These are phyloP conservation scores for Hoplias malabaricus DNA, from an alignment of 2,113 vertebrate genomes.

Conservation along the genomic window DNA sequence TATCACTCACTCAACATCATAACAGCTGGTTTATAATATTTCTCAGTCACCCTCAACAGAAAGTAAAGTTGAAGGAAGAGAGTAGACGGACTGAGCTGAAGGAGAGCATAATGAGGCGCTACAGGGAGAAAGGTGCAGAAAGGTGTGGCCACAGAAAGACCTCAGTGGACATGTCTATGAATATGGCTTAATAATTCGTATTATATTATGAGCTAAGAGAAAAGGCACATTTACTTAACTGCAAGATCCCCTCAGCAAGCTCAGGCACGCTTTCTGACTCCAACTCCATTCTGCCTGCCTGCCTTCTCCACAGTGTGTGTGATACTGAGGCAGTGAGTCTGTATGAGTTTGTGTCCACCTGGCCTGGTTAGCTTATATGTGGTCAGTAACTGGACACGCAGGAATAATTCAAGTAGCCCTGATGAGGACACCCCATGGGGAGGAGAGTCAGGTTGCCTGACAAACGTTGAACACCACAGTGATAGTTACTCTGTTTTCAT, in stretches of 20 bases:
- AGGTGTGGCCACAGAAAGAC: constrained; percentile 27
- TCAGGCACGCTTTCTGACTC: constrained; percentile 70
- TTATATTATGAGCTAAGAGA: constrained; percentile 43
- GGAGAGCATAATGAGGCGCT: background rate
- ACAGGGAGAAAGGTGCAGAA: constrained; percentile 5
- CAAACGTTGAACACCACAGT: constrained; percentile 60
- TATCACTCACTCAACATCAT: too few relatives aligned
- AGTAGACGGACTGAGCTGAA: background rate
- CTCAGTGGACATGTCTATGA: constrained; percentile 49
- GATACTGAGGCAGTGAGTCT: constrained; percentile 40
- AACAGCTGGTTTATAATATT: background rate
- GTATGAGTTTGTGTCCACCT: constrained; percentile 59
- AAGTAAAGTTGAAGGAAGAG: constrained; percentile 17
- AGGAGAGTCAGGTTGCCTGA: constrained; percentile 70
- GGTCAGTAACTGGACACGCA: constrained; percentile 72
- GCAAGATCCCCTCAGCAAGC: constrained; percentile 68
- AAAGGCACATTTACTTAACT: constrained; percentile 73
- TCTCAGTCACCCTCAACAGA: background rate
- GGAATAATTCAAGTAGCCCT: constrained; percentile 70
- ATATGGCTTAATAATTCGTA: constrained; percentile 16
- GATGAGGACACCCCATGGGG: constrained; percentile 57
- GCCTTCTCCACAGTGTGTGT: constrained; percentile 50
- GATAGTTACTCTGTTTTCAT: constrained; percentile 57
- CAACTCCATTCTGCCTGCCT: constrained; percentile 71
- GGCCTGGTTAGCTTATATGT: constrained; percentile 74